A percentile compares a stretch with the other conserved stretches of the same genome.
phyloP scores from a whole-genome alignment of 2,888 invertebrate genomes.

The Petrolisthes cinctipes region DNA sequence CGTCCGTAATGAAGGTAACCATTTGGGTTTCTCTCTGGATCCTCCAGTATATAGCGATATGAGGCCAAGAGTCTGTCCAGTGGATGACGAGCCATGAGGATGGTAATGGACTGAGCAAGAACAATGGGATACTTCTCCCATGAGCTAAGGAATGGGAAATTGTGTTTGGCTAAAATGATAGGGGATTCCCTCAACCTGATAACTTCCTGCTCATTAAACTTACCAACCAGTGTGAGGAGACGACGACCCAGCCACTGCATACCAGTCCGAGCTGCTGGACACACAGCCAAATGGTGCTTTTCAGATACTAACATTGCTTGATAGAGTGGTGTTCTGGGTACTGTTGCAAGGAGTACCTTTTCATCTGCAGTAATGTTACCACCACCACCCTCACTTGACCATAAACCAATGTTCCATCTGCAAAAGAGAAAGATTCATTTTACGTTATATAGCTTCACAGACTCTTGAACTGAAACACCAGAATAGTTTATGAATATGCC shows the following conservation, averaged over 20 bases:
- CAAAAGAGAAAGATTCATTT: not conserved
- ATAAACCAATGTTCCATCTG: conserved; percentile 51
- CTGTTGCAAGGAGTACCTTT: not conserved
- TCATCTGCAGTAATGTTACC: conserved; percentile 35
- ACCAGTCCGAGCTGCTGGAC: conserved; percentile 49
- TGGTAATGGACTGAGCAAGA: conserved; percentile 37
- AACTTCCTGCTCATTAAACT: conserved; percentile 34
- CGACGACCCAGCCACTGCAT: conserved; percentile 51
- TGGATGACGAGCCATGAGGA: conserved; percentile 57
- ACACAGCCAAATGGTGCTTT: conserved; percentile 42
- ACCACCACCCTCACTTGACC: not conserved
- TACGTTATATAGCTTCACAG: too few species aligned
- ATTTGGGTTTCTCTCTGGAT: conserved; percentile 51
- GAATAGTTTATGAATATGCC: not conserved
- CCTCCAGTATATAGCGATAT: conserved; percentile 51
- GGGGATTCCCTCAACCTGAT: conserved; percentile 44
- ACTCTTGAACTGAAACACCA: not conserved
- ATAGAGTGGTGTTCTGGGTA: conserved; percentile 49
- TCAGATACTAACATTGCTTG: conserved; percentile 54
- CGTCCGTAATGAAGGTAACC: conserved; percentile 54
- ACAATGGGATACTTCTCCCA: conserved; percentile 61
- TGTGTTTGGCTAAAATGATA: conserved; percentile 41
- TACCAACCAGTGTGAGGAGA: conserved; percentile 37
- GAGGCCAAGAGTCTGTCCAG: conserved; percentile 53
- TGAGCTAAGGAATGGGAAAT: conserved; percentile 50